phyloP scores from a whole-genome alignment of 1,140 invertebrate genomes.

The Drosophila subobscura region DNA sequence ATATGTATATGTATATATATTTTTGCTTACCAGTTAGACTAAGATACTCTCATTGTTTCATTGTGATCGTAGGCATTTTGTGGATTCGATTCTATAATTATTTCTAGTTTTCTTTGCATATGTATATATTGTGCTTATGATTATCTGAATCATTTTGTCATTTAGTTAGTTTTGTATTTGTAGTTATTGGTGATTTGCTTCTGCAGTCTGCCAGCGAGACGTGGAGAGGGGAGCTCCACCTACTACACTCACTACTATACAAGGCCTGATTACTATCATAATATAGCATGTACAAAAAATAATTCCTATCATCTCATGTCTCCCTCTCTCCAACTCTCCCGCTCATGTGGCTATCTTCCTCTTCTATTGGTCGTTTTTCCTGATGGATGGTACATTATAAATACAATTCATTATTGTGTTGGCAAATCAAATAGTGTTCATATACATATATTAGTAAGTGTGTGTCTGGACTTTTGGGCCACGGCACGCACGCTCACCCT shows the following conservation, averaged over 20 bases:
- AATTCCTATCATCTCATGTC: slow-evolving; percentile 51
- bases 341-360: slow-evolving; percentile 11
- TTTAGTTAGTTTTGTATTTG: slow-evolving; percentile 22
- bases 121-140: slow-evolving; percentile 73
- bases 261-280: slow-evolving; percentile 15
- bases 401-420: slow-evolving; percentile 54
- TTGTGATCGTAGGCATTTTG: slow-evolving; percentile 49
- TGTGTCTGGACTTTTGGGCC: slow-evolving; percentile 42
- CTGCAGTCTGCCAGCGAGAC: neutral
- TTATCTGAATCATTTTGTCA: slow-evolving; percentile 65
- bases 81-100: slow-evolving; percentile 43
- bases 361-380: slow-evolving; percentile 63
- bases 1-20: slow-evolving; percentile 47
- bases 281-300: slow-evolving; percentile 60
- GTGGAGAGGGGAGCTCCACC: neutral
- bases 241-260: neutral
- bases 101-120: slow-evolving; percentile 44
- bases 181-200: slow-evolving; percentile 20
- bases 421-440: slow-evolving; percentile 58
- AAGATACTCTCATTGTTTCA: slow-evolving; percentile 50
- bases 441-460: slow-evolving; percentile 31
- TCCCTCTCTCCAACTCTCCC: no score
- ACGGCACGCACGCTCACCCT: slow-evolving; percentile 39
- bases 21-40: slow-evolving; percentile 71
- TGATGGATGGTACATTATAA: slow-evolving; percentile 68